Evolutionary conservation across 2,113 vertebrate genomes (phyloP), one percentile per base, ranked within the genome.

Genomic region (Prionailurus viverrinus): DNA sequence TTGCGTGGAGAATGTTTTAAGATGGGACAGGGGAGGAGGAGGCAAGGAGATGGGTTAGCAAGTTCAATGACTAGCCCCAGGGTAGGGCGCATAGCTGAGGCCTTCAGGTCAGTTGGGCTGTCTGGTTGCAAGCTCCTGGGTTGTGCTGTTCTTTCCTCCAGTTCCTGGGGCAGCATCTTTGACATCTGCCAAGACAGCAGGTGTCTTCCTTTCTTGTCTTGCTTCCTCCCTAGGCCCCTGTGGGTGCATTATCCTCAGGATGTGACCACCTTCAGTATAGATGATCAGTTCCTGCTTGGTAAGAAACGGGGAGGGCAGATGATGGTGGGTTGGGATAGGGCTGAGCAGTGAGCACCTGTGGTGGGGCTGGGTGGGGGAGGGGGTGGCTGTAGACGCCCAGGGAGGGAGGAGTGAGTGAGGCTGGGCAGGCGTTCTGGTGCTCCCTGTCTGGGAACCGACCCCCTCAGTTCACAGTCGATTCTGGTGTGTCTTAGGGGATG

Each of bases 191-290:
- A 25, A 31, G 41, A 39, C 12, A 55, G 18, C n/a, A 48, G 25
- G 19, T 66, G 19, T 87, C 45, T 71, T 87, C 69, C 23, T 82
- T 85, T 81, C 39, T 79, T 58, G 8, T 79, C 18, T 74, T 36
- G 18, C 61, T 96, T 73, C 85, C 16, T 94, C 68, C 84, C 1
- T 93, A 99, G 99, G 97, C 98, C 99, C 0, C 98, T 99, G 61
- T 99, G 99, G 99, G 99, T 99, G 58, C 99, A 99, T 78, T 99
- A 99, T 98, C 99, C 99, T 41, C 98, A 98, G 53, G 99, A 99
- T 80, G 91, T 98, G 21, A 97, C 98, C 45, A 99, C 99, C 11
- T 99, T 99, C 81, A 98, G 98, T 86, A 97, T 99, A 45, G 99
- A 99, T 82, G 99, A 99, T 53, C 98, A 99, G 95, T 99, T 99